These are phyloP conservation scores for Picathartes gymnocephalus DNA, from an alignment of 2,113 vertebrate species.

Conservation along the genomic window DNA sequence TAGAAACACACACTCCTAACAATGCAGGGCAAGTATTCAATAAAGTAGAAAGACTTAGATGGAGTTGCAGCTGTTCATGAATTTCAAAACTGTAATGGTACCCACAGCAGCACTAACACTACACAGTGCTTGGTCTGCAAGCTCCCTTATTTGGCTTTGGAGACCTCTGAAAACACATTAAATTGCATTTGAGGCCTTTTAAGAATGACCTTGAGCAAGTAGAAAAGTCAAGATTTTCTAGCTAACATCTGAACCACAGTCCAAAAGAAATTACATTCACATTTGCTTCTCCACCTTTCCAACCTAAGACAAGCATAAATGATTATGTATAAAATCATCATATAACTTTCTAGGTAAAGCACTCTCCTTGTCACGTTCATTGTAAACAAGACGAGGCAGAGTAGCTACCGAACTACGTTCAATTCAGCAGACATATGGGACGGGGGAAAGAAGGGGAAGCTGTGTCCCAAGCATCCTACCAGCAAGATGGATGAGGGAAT, in stretches of 20 bases:
- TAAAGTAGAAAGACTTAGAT: background rate
- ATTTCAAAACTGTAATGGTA: background rate
- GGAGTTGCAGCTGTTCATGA: background rate
- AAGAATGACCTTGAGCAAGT: background rate
- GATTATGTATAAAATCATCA: background rate
- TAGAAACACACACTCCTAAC: background rate
- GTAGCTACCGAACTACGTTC: background rate
- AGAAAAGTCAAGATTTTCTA: background rate
- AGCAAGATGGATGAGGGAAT: background rate
- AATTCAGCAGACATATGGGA: background rate
- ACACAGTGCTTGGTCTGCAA: background rate
- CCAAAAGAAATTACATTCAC: background rate
- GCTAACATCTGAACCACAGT: background rate
- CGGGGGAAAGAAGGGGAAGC: background rate
- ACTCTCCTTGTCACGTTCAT: rapidly evolving
- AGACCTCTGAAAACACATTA: background rate
- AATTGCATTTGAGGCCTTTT: background rate
- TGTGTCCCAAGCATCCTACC: background rate
- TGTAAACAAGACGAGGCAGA: background rate
- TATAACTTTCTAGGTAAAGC: background rate
- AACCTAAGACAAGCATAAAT: background rate
- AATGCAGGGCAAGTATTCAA: background rate
- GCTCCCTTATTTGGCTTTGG: background rate
- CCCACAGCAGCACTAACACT: background rate
- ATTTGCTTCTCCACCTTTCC: background rate